Evolutionary conservation across 1,140 invertebrate genomes (phyloP), one percentile per base, ranked within the genome.

Genomic region (Manduca sexta): DNA sequence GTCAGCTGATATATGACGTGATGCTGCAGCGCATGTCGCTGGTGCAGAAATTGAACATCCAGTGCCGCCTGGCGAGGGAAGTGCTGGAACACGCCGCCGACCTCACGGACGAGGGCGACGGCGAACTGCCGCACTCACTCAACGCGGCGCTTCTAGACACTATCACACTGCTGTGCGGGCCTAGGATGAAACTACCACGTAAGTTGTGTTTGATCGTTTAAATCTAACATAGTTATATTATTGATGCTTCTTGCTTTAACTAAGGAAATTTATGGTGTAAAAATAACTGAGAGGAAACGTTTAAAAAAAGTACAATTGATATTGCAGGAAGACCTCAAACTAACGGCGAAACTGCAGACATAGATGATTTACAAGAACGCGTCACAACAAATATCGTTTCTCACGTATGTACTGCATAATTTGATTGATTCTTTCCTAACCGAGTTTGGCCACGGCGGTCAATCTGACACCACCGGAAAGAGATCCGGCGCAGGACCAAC

Each of bases 321-420:
- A 44, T 45, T 59, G 34, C 51, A 83, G 79, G 72, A 64, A 81
- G 76, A 56, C 68, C 76, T 1, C 65, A 77, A 39, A 72, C 65
- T 14, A 43, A 39, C 8, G 55, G 56, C 4, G 75, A 72, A 0
- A 57, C 67, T 8, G 71, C 62, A 0, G 76, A 84, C 41, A 61
- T 82, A 16, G 78, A 82, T 8, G 80, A 84, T 26, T 59, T 84
- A 8, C 74, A 77, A 39, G 80, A 84, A 48, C 61, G 80, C 33
- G 69, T 82, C 0, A 84, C 77, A 0, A 80, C 72, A 1, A 84
- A 84, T 41, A 80, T 84, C n/a, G 78, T 84, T 0, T 84, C 80
- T 10, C 77, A 80, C 67, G 80, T 84, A 56, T 77, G 77, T 68
- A 41, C 11, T 30, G 33, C 12, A 38, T 8, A 26, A 26, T 3